These are phyloP conservation scores for Zelleria hepariella DNA, from an alignment of 2,888 invertebrate species.

Conservation along the genomic window DNA sequence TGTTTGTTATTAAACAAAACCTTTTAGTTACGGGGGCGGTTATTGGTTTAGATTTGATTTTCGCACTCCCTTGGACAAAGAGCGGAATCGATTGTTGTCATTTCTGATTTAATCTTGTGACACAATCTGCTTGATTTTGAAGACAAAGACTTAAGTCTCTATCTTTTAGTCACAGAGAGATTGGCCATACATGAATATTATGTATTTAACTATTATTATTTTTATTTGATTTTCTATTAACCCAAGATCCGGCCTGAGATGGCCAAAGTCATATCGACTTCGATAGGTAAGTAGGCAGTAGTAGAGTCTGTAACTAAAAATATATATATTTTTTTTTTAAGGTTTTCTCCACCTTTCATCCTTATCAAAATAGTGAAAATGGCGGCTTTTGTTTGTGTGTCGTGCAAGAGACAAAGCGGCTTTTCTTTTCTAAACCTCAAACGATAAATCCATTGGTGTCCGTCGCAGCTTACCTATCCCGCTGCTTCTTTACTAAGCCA, in stretches of 20 bases:
- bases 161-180: too few species aligned
- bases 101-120: too few species aligned
- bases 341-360: conserved; percentile 22
- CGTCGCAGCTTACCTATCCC: conserved; percentile 40
- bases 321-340: neutral
- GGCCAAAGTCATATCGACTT: too few species aligned
- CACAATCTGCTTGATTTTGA: too few species aligned
- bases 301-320: too few species aligned
- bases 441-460: conserved; percentile 61
- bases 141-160: too few species aligned
- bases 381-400: conserved; percentile 35
- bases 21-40: conserved; percentile 14
- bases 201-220: too few species aligned
- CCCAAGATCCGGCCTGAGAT: too few species aligned
- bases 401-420: conserved; percentile 56
- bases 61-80: neutral
- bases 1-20: conserved; percentile 39
- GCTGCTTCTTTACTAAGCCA: conserved; percentile 11
- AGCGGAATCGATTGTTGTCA: too few species aligned
- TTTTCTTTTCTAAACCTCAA: conserved; percentile 52
- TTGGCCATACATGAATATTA: too few species aligned
- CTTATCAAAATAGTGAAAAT: conserved; percentile 19
- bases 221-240: too few species aligned
- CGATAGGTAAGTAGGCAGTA: too few species aligned
- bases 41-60: neutral